Conservation (phyloP, 2,888 invertebrate genomes). For the Cremastinae sp. region DNA sequence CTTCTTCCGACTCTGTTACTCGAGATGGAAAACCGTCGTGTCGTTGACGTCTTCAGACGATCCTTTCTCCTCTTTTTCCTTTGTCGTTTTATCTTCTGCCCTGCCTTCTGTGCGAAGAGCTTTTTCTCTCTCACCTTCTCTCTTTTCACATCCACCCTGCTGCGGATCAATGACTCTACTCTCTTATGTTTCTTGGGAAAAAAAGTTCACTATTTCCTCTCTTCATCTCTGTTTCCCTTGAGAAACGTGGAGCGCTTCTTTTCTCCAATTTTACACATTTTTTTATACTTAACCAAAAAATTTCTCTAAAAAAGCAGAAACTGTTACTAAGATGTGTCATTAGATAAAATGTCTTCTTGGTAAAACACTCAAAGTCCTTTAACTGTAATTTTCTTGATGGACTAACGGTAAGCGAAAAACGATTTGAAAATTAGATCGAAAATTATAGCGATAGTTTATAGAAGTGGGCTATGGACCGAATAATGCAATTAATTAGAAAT, state of each 20-base stretch:
- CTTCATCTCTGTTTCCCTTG: background rate
- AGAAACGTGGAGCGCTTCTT: background rate
- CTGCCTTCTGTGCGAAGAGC: constrained; percentile 12
- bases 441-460: background rate
- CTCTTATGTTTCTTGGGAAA: background rate
- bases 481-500: constrained; percentile 37
- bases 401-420: background rate
- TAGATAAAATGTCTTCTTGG: too few relatives aligned
- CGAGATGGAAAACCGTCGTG: constrained; percentile 52
- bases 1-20: constrained; percentile 31
- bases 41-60: constrained; percentile 50
- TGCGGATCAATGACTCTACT: constrained; percentile 35
- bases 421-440: background rate
- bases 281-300: constrained; percentile 3
- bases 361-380: too few relatives aligned
- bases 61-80: constrained; percentile 47
- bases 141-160: constrained; percentile 23
- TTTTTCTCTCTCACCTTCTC: constrained; percentile 14
- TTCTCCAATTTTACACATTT: constrained; percentile 4
- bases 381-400: too few relatives aligned
- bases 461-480: background rate
- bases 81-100: constrained; percentile 47
- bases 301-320: constrained; percentile 24
- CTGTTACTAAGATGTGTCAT: constrained; percentile 5
- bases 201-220: constrained; percentile 4